These are phyloP conservation scores for Pseudochirops cupreus DNA, from an alignment of 2,797 vertebrate species.

Conservation along the genomic window DNA sequence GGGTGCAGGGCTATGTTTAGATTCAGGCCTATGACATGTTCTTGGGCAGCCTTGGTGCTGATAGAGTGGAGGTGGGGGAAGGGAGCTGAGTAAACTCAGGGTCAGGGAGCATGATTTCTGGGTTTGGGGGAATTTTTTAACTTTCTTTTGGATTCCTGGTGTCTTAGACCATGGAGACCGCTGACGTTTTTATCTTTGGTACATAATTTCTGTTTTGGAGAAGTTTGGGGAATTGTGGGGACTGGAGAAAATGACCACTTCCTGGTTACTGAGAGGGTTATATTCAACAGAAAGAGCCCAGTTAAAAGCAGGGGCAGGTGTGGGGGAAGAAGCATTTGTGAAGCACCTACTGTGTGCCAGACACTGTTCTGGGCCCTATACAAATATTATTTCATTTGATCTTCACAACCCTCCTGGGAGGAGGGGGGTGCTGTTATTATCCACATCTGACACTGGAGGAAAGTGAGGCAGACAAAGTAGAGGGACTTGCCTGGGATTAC, in stretches of 20 bases:
- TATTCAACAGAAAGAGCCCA: neutral
- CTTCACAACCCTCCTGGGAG: neutral
- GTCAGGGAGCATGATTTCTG: neutral
- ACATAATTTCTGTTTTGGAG: neutral
- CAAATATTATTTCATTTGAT: neutral
- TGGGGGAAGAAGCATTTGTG: neutral
- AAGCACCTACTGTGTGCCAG: neutral
- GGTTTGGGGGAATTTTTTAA: neutral
- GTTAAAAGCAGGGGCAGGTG: neutral
- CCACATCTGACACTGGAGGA: neutral
- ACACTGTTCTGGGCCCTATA: too few species aligned
- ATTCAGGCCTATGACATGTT: neutral
- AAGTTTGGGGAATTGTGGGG: neutral
- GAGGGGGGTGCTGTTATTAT: neutral
- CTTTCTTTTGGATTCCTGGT: neutral
- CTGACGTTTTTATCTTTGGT: neutral
- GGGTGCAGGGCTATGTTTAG: too few species aligned
- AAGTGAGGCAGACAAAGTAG: neutral
- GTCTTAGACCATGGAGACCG: neutral
- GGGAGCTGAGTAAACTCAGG: too few species aligned
- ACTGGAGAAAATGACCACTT: neutral
- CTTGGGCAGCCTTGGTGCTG: neutral
- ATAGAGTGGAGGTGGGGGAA: too few species aligned
- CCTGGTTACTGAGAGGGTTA: neutral
- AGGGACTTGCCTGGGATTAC: neutral